Percentiles rank a stretch among this genome's conserved stretches.
Evolutionary conservation across 2,888 invertebrate genomes (phyloP).

Genomic region (Tenodera sinensis): DNA sequence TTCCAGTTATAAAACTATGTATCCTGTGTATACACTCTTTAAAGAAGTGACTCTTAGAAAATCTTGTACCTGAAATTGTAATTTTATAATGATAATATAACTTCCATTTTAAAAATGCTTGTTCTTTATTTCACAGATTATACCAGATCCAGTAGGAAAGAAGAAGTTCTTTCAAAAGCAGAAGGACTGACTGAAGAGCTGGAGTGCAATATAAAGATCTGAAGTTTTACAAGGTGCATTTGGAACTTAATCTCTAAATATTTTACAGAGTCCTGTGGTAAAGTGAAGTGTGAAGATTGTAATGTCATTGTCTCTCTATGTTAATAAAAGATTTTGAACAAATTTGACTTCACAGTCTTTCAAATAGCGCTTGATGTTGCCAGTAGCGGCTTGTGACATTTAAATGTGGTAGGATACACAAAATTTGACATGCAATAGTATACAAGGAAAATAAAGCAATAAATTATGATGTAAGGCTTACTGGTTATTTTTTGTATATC

Average conservation of each 20-base stretch:
- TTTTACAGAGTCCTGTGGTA: neutral
- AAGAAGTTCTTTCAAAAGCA: slow-evolving; percentile 75
- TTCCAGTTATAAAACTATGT: too few relatives aligned
- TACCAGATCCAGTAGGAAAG: slow-evolving; percentile 76
- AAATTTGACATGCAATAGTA: too few relatives aligned
- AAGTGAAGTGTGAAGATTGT: neutral
- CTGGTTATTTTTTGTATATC: too few relatives aligned
- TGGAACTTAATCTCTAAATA: neutral
- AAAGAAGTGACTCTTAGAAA: too few relatives aligned
- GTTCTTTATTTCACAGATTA: slow-evolving; percentile 56
- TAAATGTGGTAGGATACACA: too few relatives aligned
- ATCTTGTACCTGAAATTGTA: too few relatives aligned
- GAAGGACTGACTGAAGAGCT: neutral
- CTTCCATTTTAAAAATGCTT: neutral
- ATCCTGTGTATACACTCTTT: too few relatives aligned
- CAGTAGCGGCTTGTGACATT: too few relatives aligned
- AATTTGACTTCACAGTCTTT: neutral
- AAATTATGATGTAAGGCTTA: too few relatives aligned
- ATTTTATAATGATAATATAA: neutral
- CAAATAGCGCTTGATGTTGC: too few relatives aligned
- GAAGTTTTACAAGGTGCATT: neutral
- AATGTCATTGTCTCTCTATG: neutral
- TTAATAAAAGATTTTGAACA: neutral
- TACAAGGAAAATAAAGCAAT: too few relatives aligned
- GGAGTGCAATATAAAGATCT: neutral